phyloP scores from a whole-genome alignment of 2,113 vertebrate species.

The Apteryx mantelli region DNA sequence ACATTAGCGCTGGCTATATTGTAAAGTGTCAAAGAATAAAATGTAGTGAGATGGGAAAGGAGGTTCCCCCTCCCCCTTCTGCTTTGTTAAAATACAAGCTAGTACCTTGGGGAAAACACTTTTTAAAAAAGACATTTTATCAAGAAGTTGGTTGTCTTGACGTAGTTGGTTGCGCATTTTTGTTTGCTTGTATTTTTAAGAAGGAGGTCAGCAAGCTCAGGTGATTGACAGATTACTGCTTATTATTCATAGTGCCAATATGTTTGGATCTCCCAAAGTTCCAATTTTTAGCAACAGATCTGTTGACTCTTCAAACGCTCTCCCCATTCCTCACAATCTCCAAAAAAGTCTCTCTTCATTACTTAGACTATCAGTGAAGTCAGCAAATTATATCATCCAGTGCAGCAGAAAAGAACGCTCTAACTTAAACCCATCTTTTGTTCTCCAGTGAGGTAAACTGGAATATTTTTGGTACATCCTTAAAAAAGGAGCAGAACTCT shows the following conservation, averaged over 20 bases:
- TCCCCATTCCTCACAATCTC: not conserved
- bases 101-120: not conserved
- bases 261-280: not conserved
- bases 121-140: not conserved
- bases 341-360: not conserved
- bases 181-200: not conserved
- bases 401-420: not conserved
- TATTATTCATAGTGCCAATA: not conserved
- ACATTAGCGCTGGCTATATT: rapidly evolving
- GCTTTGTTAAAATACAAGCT: not conserved
- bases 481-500: not conserved
- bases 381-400: not conserved
- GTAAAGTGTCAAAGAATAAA: not conserved
- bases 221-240: not conserved
- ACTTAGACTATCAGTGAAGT: not conserved
- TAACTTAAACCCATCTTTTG: not conserved
- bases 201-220: not conserved
- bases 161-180: not conserved
- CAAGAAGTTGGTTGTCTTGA: no score
- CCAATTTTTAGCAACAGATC: not conserved
- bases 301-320: not conserved
- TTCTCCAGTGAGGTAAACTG: not conserved
- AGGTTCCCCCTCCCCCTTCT: not conserved
- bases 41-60: not conserved
- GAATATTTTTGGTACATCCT: not conserved